These are phyloP conservation scores for Galerucella calmariensis DNA, from an alignment of 2,888 invertebrate genomes.

Conservation along the genomic window DNA sequence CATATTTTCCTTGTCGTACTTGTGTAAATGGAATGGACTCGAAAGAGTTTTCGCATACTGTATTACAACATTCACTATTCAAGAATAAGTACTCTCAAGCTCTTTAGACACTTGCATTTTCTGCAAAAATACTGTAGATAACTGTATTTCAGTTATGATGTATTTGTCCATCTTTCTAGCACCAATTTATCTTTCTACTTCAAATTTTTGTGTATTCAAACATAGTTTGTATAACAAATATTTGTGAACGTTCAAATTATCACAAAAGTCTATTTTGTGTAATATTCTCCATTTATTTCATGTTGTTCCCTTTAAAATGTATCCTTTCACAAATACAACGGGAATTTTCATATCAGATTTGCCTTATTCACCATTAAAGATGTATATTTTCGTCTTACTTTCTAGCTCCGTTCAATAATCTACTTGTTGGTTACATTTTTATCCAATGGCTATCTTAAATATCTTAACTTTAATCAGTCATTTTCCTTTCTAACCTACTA, in stretches of 20 bases:
- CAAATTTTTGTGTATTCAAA: too few relatives aligned
- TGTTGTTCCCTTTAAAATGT: background rate
- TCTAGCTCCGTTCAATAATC: background rate
- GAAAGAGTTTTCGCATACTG: too few relatives aligned
- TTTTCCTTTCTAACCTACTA: slow-evolving; percentile 1
- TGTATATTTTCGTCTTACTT: background rate
- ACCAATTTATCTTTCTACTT: too few relatives aligned
- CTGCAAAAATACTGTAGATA: background rate
- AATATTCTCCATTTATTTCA: too few relatives aligned
- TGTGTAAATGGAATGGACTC: too few relatives aligned
- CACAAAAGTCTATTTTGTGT: too few relatives aligned
- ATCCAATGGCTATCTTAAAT: background rate
- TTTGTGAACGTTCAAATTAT: too few relatives aligned
- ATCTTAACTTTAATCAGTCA: slow-evolving; percentile 8
- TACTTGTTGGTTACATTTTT: background rate
- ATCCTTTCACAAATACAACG: background rate
- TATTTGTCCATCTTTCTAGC: background rate
- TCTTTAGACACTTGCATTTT: background rate
- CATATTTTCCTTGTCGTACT: too few relatives aligned
- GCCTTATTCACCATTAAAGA: too few relatives aligned
- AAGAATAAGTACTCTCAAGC: background rate
- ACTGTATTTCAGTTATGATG: background rate
- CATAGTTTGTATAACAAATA: too few relatives aligned
- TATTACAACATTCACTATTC: background rate
- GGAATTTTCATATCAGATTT: too few relatives aligned